Conservation (phyloP, 2,888 invertebrate species). For the Odontothrips loti region DNA sequence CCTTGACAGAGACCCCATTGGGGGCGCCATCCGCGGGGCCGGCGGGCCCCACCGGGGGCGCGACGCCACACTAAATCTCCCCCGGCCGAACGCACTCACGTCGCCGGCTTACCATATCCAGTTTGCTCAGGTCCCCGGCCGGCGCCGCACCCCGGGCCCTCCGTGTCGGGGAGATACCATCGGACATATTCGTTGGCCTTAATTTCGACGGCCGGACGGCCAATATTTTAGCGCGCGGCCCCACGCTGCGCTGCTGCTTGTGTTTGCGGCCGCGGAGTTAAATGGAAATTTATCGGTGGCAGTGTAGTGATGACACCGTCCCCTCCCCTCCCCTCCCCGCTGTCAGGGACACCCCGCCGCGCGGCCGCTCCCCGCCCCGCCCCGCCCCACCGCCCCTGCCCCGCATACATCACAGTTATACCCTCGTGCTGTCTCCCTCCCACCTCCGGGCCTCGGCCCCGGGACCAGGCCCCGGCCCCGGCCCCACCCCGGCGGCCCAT, state of each 20-base stretch:
- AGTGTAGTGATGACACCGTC: conserved; percentile 19
- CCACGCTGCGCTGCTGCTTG: not conserved
- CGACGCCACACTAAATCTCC: not conserved
- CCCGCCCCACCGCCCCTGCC: not conserved
- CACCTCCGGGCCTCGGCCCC: not conserved
- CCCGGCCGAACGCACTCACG: not conserved
- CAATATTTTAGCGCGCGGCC: conserved; percentile 4
- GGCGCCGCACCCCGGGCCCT: too few species aligned
- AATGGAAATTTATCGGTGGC: conserved; percentile 14
- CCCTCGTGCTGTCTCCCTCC: conserved; percentile 6
- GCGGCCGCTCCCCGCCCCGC: not conserved
- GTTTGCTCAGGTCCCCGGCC: too few species aligned
- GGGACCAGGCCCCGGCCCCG: too few species aligned
- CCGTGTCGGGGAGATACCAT: not conserved
- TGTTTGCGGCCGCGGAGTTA: not conserved
- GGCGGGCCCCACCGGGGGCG: not conserved
- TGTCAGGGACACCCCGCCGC: conserved; percentile 23
- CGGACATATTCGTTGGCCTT: conserved; percentile 7
- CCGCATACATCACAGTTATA: conserved; percentile 24
- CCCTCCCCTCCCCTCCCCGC: not conserved
- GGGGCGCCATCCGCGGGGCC: not conserved
- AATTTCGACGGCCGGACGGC: not conserved
- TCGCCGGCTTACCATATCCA: not conserved
- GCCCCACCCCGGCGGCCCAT: not conserved
- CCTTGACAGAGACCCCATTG: not conserved